A percentile compares a stretch with the other conserved stretches of the same genome.
Conservation (phyloP, 2,113 vertebrate genomes). For the Orycteropus afer region DNA sequence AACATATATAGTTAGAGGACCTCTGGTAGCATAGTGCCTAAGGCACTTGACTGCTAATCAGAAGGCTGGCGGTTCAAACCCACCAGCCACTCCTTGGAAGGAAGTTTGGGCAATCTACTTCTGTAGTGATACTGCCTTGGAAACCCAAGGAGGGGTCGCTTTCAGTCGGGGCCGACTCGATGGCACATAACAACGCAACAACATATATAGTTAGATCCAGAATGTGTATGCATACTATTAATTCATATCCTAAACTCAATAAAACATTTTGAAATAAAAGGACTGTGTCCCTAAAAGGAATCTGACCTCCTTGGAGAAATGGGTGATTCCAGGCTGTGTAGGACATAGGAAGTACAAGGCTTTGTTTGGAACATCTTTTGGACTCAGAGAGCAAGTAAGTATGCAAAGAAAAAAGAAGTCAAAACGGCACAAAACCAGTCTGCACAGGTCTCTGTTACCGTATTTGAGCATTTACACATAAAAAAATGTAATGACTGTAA, state of each 20-base stretch:
- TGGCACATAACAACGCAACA: too few relatives aligned
- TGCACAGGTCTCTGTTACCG: not conserved
- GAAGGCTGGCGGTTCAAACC: too few relatives aligned
- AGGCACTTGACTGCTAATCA: too few relatives aligned
- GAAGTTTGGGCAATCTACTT: too few relatives aligned
- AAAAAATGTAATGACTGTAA: not conserved
- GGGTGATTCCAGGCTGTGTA: not conserved
- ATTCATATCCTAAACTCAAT: not conserved
- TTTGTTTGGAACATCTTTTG: not conserved
- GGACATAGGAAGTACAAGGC: not conserved
- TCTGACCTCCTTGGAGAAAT: not conserved
- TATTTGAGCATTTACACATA: not conserved
- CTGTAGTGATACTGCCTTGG: too few relatives aligned
- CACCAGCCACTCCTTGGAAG: too few relatives aligned
- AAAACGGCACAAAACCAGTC: not conserved
- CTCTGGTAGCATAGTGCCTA: too few relatives aligned
- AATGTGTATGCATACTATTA: not conserved
- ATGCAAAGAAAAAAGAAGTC: not conserved
- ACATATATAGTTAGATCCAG: not conserved
- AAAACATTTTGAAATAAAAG: not conserved
- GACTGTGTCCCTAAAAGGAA: not conserved
- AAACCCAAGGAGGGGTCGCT: too few relatives aligned
- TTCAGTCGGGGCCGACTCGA: too few relatives aligned
- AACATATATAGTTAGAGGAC: too few relatives aligned
- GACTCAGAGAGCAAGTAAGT: not conserved